Evolutionary conservation across 1,140 invertebrate genomes (phyloP).

Genomic region (Dendroctonus valens): DNA sequence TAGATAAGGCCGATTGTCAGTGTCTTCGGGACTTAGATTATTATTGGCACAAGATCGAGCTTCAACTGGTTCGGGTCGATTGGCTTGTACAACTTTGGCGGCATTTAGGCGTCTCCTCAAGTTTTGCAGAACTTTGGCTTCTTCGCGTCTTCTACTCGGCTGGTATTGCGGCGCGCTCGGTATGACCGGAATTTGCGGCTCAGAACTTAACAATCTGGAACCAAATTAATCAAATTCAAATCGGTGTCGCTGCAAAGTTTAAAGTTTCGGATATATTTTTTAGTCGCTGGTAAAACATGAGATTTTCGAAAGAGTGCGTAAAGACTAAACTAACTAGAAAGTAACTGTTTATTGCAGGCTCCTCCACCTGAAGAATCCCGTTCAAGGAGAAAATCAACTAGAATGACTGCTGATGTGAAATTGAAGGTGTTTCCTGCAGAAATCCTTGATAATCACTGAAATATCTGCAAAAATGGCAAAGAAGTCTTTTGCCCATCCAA

Average conservation of each 20-base stretch:
- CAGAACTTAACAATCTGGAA: constrained; percentile 38
- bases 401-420: too few species aligned
- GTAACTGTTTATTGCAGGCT: too few species aligned
- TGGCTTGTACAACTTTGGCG: constrained; percentile 44
- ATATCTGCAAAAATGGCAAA: too few species aligned
- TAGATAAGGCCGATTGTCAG: constrained; percentile 49
- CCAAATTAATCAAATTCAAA: constrained; percentile 7
- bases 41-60: constrained; percentile 38
- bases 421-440: too few species aligned
- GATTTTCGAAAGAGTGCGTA: too few species aligned
- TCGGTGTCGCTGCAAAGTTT: not conserved
- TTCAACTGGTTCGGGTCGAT: constrained; percentile 42
- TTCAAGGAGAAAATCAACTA: too few species aligned
- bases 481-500: too few species aligned
- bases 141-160: constrained; percentile 49
- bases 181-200: constrained; percentile 46
- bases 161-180: constrained; percentile 44
- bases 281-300: not conserved
- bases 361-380: too few species aligned
- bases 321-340: too few species aligned
- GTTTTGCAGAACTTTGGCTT: constrained; percentile 49
- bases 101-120: constrained; percentile 47
- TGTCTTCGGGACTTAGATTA: constrained; percentile 41
- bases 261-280: not conserved
- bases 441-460: too few species aligned